Evolutionary conservation across 2,888 invertebrate species (phyloP).

Genomic region (Tholera decimalis): DNA sequence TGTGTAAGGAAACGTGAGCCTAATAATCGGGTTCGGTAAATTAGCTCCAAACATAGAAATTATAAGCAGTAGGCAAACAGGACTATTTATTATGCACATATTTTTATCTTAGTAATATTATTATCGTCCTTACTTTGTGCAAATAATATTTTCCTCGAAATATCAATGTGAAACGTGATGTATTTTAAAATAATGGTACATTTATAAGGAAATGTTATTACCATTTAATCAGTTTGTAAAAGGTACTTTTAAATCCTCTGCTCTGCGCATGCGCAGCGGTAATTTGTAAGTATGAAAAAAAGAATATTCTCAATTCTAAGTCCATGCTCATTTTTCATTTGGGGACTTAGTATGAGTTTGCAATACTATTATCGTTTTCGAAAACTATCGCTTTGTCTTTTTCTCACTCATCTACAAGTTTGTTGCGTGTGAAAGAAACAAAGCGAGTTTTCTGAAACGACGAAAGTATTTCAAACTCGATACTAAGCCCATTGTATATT

Average conservation of each 20-base stretch:
- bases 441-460: too few species aligned
- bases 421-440: too few species aligned
- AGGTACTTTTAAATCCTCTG: constrained; percentile 23
- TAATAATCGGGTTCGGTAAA: neutral
- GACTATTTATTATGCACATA: neutral
- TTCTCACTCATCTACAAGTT: too few species aligned
- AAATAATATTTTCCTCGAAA: neutral
- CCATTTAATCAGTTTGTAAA: constrained; percentile 18
- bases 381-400: too few species aligned
- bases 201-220: constrained; percentile 1
- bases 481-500: too few species aligned
- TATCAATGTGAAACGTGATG: constrained; percentile 24
- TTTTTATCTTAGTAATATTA: neutral
- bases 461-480: too few species aligned
- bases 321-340: too few species aligned
- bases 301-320: constrained; percentile 45
- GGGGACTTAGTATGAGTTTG: too few species aligned
- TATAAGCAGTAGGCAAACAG: neutral
- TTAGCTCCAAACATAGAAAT: neutral
- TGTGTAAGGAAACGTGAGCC: neutral
- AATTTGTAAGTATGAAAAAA: constrained; percentile 36
- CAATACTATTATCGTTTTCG: too few species aligned
- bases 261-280: constrained; percentile 21
- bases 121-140: constrained; percentile 5
- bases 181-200: constrained; percentile 24